A percentile compares a stretch with the other conserved stretches of the same genome.
phyloP scores from a whole-genome alignment of 2,797 vertebrate genomes.

The Darevskia mixta region DNA sequence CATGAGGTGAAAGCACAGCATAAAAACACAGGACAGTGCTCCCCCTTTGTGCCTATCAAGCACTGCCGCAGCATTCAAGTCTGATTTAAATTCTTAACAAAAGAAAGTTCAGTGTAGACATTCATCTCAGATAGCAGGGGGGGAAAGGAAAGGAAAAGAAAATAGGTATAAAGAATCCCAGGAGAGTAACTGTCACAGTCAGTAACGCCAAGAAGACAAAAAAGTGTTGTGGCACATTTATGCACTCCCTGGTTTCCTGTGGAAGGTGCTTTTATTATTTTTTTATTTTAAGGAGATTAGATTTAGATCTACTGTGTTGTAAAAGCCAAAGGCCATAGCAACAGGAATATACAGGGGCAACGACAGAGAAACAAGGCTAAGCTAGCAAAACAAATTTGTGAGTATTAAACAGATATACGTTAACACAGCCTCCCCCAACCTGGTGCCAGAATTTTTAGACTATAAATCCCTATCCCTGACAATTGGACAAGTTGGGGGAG shows the following conservation, averaged over 20 bases:
- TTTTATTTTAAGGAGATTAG: not conserved
- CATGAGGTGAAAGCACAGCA: not conserved
- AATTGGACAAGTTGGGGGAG: no score
- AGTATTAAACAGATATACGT: not conserved
- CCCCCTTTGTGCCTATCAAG: not conserved
- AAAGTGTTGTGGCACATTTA: not conserved
- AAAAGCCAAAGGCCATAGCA: constrained; percentile 9
- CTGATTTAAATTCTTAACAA: constrained; percentile 52
- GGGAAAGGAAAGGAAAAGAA: not conserved
- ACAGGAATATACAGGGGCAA: not conserved
- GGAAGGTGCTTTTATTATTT: not conserved
- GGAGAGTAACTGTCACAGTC: not conserved
- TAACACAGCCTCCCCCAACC: no score
- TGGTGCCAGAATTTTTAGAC: no score
- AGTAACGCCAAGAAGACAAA: not conserved
- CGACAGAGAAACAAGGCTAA: not conserved
- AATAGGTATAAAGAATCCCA: not conserved
- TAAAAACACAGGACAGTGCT: not conserved
- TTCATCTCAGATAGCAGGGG: not conserved
- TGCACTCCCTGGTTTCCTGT: not conserved
- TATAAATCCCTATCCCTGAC: no score
- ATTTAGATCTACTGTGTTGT: not conserved
- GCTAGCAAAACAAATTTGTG: not conserved
- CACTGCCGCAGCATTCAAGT: constrained; percentile 7
- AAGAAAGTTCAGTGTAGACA: constrained; percentile 13